Base-by-base conservation (phyloP, 2,113 vertebrate species). In the Chauna torquata region DNA sequence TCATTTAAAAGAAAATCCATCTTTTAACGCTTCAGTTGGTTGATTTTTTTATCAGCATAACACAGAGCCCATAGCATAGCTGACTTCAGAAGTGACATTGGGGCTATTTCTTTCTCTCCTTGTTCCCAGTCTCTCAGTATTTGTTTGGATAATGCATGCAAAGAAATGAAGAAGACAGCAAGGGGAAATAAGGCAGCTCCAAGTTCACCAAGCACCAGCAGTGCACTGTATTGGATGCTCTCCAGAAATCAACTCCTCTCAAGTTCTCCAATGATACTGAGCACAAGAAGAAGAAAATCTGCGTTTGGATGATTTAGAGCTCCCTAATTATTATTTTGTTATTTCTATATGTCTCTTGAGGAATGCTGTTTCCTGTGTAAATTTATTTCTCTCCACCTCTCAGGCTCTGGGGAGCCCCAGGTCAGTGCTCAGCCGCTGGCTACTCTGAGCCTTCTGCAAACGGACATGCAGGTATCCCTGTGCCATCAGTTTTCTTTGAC, bases 41-140 rank as follows among this genome's bases (percentile, higher is more conserved):
- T 88, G 57, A n/a, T 49, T 83, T 90, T 89, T 68, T 94, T 90
- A 68, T 57, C 59, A 64, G 76, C 23, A 5, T 17, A 86, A 93
- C 14, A 66, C 80, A 90, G 83, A 88, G 50, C n/a, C 58, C 42
- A 44, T 6, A 50, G 34, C 44, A 59, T 1, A 59, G 79, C 50
- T 34, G 86, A 86, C 69, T 75, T 84, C 79, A 30, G 42, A 70
- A 78, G 59, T 78, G 85, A 80, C 52, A 59, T 0, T 34, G 42
- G 13, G 47, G 38, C 50, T 62, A 34, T 28, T 93, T 44, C 49
- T n/a, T 74, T 83, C 27, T 40, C 77, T 75, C 45, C 68, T 54
- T 11, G 3, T 28, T 58, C 25, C 34, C 24, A 44, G 27, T 79
- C 81, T 65, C 66, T 79, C 40, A 66, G 19, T 30, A 52, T 40